Percentiles rank a stretch among this genome's conserved stretches.
phyloP scores from a whole-genome alignment of 2,113 vertebrate species.

The Eurypyga helias region DNA sequence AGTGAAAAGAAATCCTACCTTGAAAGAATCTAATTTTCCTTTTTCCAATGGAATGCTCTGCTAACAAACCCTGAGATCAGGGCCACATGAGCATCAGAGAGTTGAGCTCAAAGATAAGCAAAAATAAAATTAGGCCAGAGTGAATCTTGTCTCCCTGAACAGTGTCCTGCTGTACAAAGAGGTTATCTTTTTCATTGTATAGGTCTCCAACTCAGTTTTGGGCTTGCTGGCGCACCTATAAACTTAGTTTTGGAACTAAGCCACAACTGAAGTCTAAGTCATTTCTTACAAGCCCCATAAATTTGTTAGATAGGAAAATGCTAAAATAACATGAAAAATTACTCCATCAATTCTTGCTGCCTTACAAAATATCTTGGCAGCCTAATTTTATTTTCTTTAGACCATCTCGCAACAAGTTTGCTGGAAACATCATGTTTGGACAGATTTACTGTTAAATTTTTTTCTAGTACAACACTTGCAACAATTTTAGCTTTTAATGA shows the following conservation, averaged over 20 bases:
- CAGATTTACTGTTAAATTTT: neutral
- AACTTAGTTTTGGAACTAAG: neutral
- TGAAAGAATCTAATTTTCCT: neutral
- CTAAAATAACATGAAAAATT: neutral
- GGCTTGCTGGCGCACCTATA: neutral
- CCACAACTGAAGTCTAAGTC: neutral
- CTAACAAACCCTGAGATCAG: neutral
- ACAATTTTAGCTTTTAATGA: neutral
- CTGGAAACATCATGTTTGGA: neutral
- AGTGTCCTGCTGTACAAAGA: neutral
- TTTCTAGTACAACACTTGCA: neutral
- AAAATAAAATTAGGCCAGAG: neutral
- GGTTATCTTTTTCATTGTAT: neutral
- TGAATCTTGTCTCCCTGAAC: neutral
- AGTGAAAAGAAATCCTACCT: neutral
- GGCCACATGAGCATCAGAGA: neutral
- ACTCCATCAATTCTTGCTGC: neutral
- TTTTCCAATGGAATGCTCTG: neutral
- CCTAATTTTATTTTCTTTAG: neutral
- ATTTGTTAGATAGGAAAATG: neutral
- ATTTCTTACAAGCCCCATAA: neutral
- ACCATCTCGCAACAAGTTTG: neutral
- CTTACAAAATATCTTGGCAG: conserved; percentile 24
- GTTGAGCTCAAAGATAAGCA: neutral
- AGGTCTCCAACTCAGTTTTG: neutral